phyloP scores from a whole-genome alignment of 2,113 vertebrate species.

The Misgurnus anguillicaudatus region DNA sequence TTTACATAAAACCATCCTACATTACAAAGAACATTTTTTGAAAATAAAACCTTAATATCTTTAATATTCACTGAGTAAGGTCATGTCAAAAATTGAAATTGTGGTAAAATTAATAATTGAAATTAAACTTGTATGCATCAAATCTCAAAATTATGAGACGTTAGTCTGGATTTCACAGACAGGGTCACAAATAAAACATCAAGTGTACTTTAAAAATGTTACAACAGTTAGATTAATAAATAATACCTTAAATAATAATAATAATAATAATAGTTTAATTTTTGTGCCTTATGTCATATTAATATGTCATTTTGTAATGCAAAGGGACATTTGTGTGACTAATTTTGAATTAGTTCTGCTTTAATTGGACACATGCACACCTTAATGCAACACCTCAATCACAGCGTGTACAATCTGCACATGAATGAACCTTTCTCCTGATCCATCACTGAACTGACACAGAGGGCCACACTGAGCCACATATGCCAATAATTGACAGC shows the following conservation, averaged over 20 bases:
- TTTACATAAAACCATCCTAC: no score
- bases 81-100: no score
- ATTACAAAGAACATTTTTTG: no score
- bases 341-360: background rate
- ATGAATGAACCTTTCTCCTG: background rate
- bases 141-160: no score
- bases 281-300: background rate
- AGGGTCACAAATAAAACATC: no score
- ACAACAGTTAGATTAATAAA: background rate
- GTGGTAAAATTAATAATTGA: no score
- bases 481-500: background rate
- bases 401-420: background rate
- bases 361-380: slow-evolving; percentile 16
- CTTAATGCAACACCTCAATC: background rate
- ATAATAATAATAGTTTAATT: no score
- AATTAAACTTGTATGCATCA: no score
- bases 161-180: no score
- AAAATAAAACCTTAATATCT: no score
- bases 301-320: background rate
- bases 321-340: background rate
- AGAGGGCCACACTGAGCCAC: background rate
- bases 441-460: slow-evolving; percentile 6
- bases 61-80: no score
- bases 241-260: background rate
- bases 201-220: no score